Evolutionary conservation across 2,797 vertebrate genomes (phyloP).

Genomic region (Heterohyrax brucei): DNA sequence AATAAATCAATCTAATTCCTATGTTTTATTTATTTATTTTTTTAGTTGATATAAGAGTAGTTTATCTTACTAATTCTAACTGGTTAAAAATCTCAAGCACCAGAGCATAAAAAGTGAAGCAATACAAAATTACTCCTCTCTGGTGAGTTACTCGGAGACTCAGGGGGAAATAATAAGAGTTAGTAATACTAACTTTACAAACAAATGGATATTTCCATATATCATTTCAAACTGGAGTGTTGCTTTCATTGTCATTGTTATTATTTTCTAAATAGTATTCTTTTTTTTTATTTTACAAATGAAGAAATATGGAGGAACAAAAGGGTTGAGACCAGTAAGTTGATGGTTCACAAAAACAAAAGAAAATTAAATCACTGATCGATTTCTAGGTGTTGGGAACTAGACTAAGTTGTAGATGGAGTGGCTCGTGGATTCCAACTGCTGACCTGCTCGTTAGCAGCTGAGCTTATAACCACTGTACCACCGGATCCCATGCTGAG

Average conservation of each 20-base stretch:
- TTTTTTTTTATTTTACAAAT: background rate
- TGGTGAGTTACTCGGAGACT: background rate
- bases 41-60: slow-evolving; percentile 73
- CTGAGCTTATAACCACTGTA: no score
- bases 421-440: no score
- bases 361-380: background rate
- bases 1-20: slow-evolving; percentile 69
- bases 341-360: background rate
- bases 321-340: background rate
- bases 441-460: no score
- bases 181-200: background rate
- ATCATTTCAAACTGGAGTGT: background rate
- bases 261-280: background rate
- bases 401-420: background rate
- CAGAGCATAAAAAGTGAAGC: slow-evolving; percentile 58
- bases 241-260: background rate
- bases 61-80: slow-evolving; percentile 80
- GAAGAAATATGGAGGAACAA: background rate
- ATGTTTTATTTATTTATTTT: slow-evolving; percentile 76
- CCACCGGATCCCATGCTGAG: background rate
- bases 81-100: slow-evolving; percentile 69
- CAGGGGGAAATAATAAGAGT: background rate
- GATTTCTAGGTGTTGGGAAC: background rate
- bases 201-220: background rate
- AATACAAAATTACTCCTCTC: slow-evolving; percentile 33